Evolutionary conservation across 2,113 vertebrate species (phyloP).

Genomic region (Theropithecus gelada): DNA sequence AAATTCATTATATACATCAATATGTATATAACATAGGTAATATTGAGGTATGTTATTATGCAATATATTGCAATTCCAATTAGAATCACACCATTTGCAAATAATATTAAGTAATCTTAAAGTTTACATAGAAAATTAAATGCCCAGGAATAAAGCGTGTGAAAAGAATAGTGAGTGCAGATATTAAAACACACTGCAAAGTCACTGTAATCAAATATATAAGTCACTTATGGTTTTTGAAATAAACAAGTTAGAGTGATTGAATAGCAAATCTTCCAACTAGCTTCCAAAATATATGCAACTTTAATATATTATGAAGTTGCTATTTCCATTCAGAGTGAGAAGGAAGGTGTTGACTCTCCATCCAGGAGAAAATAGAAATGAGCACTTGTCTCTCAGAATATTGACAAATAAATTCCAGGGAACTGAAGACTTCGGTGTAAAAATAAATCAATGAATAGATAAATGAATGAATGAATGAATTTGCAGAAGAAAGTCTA

Average conservation of each 20-base stretch:
- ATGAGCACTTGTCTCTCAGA: not conserved
- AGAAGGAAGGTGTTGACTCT: not conserved
- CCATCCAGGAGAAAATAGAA: not conserved
- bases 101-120: not conserved
- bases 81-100: not conserved
- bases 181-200: not conserved
- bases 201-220: not conserved
- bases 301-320: not conserved
- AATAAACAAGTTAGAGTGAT: not conserved
- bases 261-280: not conserved
- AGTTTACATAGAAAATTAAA: not conserved
- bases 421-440: not conserved
- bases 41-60: not conserved
- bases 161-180: not conserved
- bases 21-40: not conserved
- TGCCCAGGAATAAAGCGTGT: not conserved
- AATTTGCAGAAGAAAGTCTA: not conserved
- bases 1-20: not conserved
- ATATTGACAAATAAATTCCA: not conserved
- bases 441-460: not conserved
- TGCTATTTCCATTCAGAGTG: not conserved
- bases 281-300: not conserved
- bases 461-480: not conserved
- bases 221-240: not conserved
- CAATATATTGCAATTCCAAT: not conserved